Percentiles rank a stretch among this genome's conserved stretches.
Conservation (phyloP, 2,113 vertebrate species). For the Nymphicus hollandicus region DNA sequence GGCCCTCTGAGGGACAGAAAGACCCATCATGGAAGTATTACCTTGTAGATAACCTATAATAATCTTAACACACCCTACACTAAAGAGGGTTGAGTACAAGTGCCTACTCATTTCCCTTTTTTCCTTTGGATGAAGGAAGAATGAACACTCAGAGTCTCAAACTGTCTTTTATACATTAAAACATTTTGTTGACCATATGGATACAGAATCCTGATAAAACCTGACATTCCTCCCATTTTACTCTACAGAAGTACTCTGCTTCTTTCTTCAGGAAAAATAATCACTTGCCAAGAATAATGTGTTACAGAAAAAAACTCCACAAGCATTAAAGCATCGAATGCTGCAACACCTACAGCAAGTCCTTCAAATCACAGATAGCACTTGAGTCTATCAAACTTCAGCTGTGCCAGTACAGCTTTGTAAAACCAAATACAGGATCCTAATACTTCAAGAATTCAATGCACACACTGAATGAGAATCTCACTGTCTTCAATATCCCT, state of each 20-base stretch:
- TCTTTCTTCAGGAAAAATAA: background rate
- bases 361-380: background rate
- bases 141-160: background rate
- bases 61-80: background rate
- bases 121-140: background rate
- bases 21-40: background rate
- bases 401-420: background rate
- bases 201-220: background rate
- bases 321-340: background rate
- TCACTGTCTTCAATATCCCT: background rate
- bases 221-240: background rate
- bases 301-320: background rate
- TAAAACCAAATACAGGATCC: background rate
- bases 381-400: background rate
- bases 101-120: background rate
- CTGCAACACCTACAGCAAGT: background rate
- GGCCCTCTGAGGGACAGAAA: background rate
- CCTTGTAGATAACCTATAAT: background rate
- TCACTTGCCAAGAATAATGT: constrained; percentile 11
- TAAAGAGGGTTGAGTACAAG: background rate
- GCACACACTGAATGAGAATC: background rate
- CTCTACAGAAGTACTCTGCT: background rate
- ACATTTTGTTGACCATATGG: background rate
- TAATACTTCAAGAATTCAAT: background rate
- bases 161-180: background rate